These are phyloP conservation scores for Camelus dromedarius DNA, from an alignment of 2,113 vertebrate genomes.

Conservation along the genomic window DNA sequence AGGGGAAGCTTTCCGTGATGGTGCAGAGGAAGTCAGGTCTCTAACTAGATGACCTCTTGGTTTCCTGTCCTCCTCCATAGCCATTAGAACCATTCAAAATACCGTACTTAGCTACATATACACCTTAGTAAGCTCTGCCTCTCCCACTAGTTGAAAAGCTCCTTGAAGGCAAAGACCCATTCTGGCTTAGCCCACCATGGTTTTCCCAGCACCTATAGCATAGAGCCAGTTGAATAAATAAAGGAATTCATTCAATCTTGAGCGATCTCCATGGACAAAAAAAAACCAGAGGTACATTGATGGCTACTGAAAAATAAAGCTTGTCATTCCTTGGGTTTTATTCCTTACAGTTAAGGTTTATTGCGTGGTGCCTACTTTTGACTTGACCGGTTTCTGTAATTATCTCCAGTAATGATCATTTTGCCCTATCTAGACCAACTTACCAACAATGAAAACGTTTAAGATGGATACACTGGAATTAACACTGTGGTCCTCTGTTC, in stretches of 20 bases:
- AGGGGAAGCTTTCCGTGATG: background rate
- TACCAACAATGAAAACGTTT: background rate
- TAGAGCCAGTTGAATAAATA: background rate
- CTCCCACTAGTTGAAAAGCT: background rate
- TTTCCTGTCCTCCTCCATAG: background rate
- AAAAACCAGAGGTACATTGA: background rate
- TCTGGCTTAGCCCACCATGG: background rate
- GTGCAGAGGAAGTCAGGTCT: background rate
- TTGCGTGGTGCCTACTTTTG: background rate
- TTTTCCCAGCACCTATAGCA: background rate
- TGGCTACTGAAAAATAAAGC: background rate
- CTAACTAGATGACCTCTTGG: background rate
- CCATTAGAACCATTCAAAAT: background rate
- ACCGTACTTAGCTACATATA: background rate
- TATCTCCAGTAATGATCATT: background rate
- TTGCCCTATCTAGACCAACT: background rate
- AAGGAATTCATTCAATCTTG: background rate
- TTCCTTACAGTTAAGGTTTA: background rate
- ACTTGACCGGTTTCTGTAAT: background rate
- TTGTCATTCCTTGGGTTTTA: background rate
- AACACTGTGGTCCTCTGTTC: background rate
- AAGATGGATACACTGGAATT: background rate
- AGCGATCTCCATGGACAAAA: background rate
- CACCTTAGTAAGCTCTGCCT: background rate
- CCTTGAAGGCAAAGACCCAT: background rate